Percentiles rank a stretch among this genome's conserved stretches.
Evolutionary conservation across 2,888 invertebrate species (phyloP).

Genomic region (Chymomyza amoena): DNA sequence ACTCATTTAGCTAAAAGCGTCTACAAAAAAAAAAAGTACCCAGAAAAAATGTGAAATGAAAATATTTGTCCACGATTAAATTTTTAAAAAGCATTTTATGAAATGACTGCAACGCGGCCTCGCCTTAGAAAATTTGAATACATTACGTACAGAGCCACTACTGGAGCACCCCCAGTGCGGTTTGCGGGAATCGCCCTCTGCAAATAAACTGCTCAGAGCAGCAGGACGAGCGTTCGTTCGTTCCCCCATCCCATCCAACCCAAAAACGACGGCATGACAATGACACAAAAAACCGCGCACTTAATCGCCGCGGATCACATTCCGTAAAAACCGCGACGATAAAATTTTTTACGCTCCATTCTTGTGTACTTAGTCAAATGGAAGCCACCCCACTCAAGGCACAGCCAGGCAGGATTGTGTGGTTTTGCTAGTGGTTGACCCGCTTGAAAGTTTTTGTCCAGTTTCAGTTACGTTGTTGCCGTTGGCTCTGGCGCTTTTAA

Average conservation of each 20-base stretch:
- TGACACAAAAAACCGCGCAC: conserved; percentile 75
- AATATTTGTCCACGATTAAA: conserved; percentile 76
- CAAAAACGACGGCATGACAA: conserved; percentile 68
- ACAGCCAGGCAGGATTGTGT: not conserved
- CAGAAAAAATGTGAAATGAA: conserved; percentile 56
- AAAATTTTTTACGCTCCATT: conserved; percentile 69
- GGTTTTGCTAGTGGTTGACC: conserved; percentile 24
- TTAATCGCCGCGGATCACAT: conserved; percentile 76
- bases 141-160: conserved; percentile 44
- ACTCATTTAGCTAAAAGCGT: conserved; percentile 76
- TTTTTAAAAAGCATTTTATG: conserved; percentile 67
- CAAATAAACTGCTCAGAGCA: conserved; percentile 55
- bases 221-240: conserved; percentile 5
- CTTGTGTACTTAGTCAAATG: conserved; percentile 72
- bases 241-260: conserved; percentile 24
- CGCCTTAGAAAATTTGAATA: conserved; percentile 74
- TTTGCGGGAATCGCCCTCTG: conserved; percentile 41
- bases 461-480: conserved; percentile 24
- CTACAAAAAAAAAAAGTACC: conserved; percentile 14
- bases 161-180: conserved; percentile 7
- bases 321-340: conserved; percentile 75
- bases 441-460: conserved; percentile 53
- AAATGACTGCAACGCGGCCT: conserved; percentile 69
- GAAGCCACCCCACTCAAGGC: conserved; percentile 31
- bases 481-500: conserved; percentile 8